Conservation (phyloP, 2,888 invertebrate genomes). For the Mesopsocus fuscifrons region DNA sequence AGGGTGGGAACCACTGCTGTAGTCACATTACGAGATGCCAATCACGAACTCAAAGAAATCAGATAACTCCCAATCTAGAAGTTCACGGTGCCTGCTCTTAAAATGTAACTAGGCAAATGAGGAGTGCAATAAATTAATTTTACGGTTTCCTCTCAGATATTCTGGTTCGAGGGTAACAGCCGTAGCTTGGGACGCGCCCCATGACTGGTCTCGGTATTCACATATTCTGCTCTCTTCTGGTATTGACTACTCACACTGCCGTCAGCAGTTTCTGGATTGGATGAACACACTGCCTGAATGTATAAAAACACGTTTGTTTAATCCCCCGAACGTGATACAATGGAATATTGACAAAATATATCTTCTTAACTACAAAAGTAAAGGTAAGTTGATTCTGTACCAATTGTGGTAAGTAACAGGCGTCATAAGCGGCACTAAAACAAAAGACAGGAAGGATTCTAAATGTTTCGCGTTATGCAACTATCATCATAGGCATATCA, state of each 20-base stretch:
- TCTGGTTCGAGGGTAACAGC: neutral
- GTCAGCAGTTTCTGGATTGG: neutral
- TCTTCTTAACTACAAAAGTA: neutral
- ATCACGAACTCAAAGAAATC: too few species aligned
- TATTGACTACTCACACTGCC: neutral
- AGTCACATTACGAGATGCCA: too few species aligned
- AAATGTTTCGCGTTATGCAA: too few species aligned
- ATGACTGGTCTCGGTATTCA: neutral
- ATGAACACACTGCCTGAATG: neutral
- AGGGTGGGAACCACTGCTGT: too few species aligned
- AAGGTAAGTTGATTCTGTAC: neutral
- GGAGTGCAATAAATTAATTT: too few species aligned
- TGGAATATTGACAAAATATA: constrained; percentile 3
- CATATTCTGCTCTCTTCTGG: neutral
- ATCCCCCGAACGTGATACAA: neutral
- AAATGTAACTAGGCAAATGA: too few species aligned
- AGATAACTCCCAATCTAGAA: too few species aligned
- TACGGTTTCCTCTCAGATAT: too few species aligned
- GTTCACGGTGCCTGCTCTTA: too few species aligned
- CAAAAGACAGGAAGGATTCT: too few species aligned
- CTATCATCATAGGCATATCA: too few species aligned
- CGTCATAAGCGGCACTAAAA: too few species aligned
- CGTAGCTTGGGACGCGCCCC: neutral
- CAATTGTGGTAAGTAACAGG: neutral
- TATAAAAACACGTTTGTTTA: neutral